Base-by-base conservation (phyloP, 2,113 vertebrate genomes). In the Orycteropus afer region DNA sequence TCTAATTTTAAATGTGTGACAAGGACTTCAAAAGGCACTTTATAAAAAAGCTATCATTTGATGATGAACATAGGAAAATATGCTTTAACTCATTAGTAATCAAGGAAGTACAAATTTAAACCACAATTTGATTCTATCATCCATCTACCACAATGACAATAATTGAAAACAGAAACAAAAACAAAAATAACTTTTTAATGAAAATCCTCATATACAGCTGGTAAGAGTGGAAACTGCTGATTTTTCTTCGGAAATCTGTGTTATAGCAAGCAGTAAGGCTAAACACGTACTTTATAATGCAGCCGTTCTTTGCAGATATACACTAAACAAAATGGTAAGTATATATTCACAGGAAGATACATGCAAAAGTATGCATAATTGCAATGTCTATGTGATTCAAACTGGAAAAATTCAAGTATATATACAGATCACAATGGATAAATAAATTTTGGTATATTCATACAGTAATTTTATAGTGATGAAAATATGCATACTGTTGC, bases 111-210 rank as follows among this genome's bases (percentile, higher is more conserved):
- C 59, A 93, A 73, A 73, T 71, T 81, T 23, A 87, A 14, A 59
- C 2, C 71, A 55, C 11, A 32, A 8, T n/a, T 22, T 23, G 29
- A 55, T 80, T 15, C 23, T 76, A 23, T 55, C 18, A 32, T 34
- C 1, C 51, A 17, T 2, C 18, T 79, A 40, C 47, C 13, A 89
- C 32, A 85, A 79, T 79, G 13, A 79, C 25, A 78, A 15, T 40
- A 81, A 57, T 32, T 45, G 47, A 73, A 89, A 86, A 77, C 25
- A 87, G 71, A 80, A 93, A 32, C 3, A 95, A 57, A 13, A 40
- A 40, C n/a, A n/a, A n/a, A n/a, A n/a, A n/a, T 45, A 67, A 7
- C 5, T n/a, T 6, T 80, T 82, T 71, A 61, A 61, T 40, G 34
- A 65, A 83, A 69, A 77, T 87, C 57, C 5, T 92, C 0, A 14